Evolutionary conservation across 2,113 vertebrate genomes (phyloP), one percentile per base, ranked within the genome.

Genomic region (Sinocyclocheilus anophthalmus): DNA sequence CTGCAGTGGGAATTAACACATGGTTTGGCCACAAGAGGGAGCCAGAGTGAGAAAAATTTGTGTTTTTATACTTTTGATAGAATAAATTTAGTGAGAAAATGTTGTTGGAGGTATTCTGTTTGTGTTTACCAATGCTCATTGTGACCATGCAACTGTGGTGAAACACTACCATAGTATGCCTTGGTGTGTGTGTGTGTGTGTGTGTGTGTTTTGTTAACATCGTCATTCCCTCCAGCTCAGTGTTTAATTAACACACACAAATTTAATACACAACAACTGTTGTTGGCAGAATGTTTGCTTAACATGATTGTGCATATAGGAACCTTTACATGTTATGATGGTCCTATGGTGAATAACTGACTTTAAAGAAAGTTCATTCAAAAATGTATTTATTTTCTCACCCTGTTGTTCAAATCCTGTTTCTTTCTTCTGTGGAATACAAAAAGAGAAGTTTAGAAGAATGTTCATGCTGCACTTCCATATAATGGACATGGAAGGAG

Each of bases 1-100:
- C 69, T 83, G 85, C 77, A 77, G 72, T 86, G 26, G 10, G 39
- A 76, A 50, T 61, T 4, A 30, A 61, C 45, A 14, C 24, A 42
- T 22, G 18, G 50, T 48, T 11, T 33, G 26, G 6, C 84, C 87
- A 89, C 84, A 57, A 87, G 88, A 70, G 88, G 86, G 84, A 84
- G 83, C 3, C 84, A 89, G 12, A 70, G 37, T 6, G 11, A 79
- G 30, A n/a, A 45, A 30, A 2, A 61, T 42, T 2, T 4, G 14
- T 13, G 3, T 14, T 30, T 48, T n/a, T 76, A 12, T 63, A 5
- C 4, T n/a, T 81, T 70, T 61, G 55, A 48, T 67, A 85, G 81
- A 81, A 37, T 81, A 76, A 81, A 80, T 88, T 63, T 72, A 65
- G 14, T 6, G 1, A 67, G 26, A 50, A 30, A 6, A 16, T 7